Evolutionary conservation across 1,140 invertebrate species (phyloP).

Genomic region (Spodoptera litura): DNA sequence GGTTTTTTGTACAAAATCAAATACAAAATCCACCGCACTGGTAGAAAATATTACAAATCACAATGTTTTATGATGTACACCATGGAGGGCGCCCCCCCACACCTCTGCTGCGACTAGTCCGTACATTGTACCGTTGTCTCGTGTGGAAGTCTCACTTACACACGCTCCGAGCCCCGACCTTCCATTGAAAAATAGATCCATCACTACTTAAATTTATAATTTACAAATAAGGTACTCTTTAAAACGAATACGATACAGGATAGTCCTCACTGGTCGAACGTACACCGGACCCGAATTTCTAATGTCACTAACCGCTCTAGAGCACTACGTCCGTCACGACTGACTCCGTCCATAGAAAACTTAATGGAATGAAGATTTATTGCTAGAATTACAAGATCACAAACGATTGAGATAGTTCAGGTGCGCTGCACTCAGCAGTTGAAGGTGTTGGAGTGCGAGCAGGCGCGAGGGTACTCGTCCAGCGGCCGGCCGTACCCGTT

Average conservation of each 20-base stretch:
- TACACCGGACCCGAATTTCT: conserved; percentile 73
- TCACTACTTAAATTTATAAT: conserved; percentile 84
- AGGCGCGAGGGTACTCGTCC: conserved; percentile 79
- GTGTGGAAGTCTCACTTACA: conserved; percentile 83
- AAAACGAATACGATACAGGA: conserved; percentile 79
- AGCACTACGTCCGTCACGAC: conserved; percentile 77
- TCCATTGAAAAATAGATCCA: conserved; percentile 83
- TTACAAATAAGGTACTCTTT: conserved; percentile 84
- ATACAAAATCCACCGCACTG: conserved; percentile 72
- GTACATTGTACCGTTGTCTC: conserved; percentile 76
- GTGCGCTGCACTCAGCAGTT: conserved; percentile 79
- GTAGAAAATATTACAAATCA: conserved; percentile 76
- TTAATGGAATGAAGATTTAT: conserved; percentile 86
- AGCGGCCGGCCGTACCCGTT: conserved; percentile 65
- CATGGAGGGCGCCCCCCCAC: conserved; percentile 33
- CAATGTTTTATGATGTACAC: conserved; percentile 69
- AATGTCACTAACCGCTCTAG: conserved; percentile 77
- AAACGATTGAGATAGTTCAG: conserved; percentile 76
- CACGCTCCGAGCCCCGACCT: conserved; percentile 59
- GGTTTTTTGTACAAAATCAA: conserved; percentile 85
- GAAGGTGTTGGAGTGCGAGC: conserved; percentile 84
- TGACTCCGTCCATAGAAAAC: conserved; percentile 75
- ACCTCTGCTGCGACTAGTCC: conserved; percentile 71
- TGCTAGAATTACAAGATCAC: conserved; percentile 86
- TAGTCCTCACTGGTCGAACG: conserved; percentile 78